Evolutionary conservation across 2,888 invertebrate species (phyloP), one percentile per base, ranked within the genome.

Genomic region (Acanthococcus lagerstroemiae): DNA sequence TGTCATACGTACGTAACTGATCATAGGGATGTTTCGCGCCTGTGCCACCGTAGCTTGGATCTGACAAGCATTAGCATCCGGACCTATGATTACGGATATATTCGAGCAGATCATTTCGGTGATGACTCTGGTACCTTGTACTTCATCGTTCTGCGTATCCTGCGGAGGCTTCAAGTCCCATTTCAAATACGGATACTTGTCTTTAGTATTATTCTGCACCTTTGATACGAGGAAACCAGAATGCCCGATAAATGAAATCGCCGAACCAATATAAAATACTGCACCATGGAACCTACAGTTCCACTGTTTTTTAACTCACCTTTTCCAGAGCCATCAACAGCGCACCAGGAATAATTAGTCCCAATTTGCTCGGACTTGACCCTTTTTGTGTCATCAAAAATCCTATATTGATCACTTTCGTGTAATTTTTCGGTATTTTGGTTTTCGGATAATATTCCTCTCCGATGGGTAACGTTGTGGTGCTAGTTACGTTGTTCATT

Each of bases 41-140:
- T 95, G 91, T 24, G 95, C 88, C 63, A 96, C 86, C 72, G 91
- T 90, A 63, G 95, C 94, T 77, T 95, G 95, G n/a, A 93, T 91
- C 74, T 87, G 83, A 78, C 96, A 96, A 60, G 86, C 84, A 37
- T 67, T 66, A 67, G 93, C 92, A 78, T 96, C 96, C 2, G 95
- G 95, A 3, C 96, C 96, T 76, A 96, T 92, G 81, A 95, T 93
- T 58, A 90, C 94, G 30, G 88, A 85, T 65, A 93, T 90, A 60
- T 90, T 89, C 66, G 87, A 83, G 76, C 91, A 92, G 76, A 93
- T 87, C 90, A 93, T 92, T 76, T 93, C 87, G 27, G 91, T 90
- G 78, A 95, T 84, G 72, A 86, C 83, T 72, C 83, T 82, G 56
- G 93, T 93, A 69, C 92, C 87, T 71, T 83, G 79, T 73, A 91